Conservation (phyloP, 2,113 vertebrate genomes). For the Aegotheles bennettii region DNA sequence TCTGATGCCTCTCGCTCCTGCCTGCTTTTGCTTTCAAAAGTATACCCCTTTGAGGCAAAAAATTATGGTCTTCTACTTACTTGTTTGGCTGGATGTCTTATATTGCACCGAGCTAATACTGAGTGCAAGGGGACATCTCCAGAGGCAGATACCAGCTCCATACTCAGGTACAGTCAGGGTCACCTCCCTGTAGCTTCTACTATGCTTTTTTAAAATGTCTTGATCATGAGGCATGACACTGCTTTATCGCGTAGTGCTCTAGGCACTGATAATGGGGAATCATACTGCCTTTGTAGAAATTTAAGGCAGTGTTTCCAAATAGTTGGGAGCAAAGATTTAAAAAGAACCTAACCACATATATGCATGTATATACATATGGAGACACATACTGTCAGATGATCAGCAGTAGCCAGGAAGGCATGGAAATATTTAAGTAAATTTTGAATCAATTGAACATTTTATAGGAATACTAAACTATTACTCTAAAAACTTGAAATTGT, state of each 20-base stretch:
- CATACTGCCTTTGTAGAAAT: background rate
- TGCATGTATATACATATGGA: background rate
- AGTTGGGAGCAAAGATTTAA: background rate
- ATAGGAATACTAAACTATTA: background rate
- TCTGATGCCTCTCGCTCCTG: background rate
- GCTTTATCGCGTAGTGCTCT: background rate
- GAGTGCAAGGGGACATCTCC: background rate
- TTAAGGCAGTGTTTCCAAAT: background rate
- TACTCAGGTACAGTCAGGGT: background rate
- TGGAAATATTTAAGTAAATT: background rate
- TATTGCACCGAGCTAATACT: background rate
- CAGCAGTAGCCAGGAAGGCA: background rate
- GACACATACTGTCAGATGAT: background rate
- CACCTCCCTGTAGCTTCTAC: background rate
- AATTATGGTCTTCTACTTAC: background rate
- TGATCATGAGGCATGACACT: background rate
- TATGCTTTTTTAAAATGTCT: background rate
- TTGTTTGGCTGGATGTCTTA: background rate
- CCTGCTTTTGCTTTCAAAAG: background rate
- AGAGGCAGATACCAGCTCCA: background rate
- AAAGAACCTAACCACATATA: background rate
- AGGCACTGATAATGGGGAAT: background rate
- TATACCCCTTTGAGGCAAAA: background rate
- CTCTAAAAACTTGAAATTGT: background rate
- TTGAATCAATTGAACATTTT: background rate